These are phyloP conservation scores for Drosophila subsilvestris DNA, from an alignment of 2,888 invertebrate species.

Conservation along the genomic window DNA sequence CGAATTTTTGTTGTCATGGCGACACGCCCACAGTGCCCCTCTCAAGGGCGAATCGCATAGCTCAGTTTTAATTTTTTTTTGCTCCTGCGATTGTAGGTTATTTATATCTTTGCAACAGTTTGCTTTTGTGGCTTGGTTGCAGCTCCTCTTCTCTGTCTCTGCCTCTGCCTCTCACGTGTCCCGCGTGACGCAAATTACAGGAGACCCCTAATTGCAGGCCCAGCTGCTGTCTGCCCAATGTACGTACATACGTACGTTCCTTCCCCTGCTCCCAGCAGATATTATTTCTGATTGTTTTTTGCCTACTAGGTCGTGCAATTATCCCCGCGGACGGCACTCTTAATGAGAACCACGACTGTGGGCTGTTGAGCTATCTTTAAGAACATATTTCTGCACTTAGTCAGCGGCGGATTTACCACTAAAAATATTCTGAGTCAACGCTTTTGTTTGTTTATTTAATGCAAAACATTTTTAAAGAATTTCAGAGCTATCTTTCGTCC, in stretches of 20 bases:
- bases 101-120: conserved; percentile 33
- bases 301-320: conserved; percentile 34
- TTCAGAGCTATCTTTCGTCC: neutral
- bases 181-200: conserved; percentile 44
- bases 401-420: conserved; percentile 5
- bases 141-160: conserved; percentile 5
- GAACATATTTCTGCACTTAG: conserved; percentile 35
- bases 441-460: conserved; percentile 1
- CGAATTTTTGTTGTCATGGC: conserved; percentile 55
- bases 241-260: no score
- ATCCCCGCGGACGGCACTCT: conserved; percentile 9
- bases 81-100: conserved; percentile 11
- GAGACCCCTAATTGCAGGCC: conserved; percentile 26
- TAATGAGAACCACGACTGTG: conserved; percentile 17
- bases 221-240: conserved; percentile 29
- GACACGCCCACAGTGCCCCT: conserved; percentile 65
- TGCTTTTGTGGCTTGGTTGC: conserved; percentile 12
- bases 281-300: conserved; percentile 28
- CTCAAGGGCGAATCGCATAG: conserved; percentile 61
- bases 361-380: conserved; percentile 9
- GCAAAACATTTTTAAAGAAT: conserved; percentile 6
- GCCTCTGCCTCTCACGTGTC: conserved; percentile 30
- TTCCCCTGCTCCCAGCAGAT: conserved; percentile 23
- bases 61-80: conserved; percentile 26
- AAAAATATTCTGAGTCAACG: conserved; percentile 19